phyloP scores from a whole-genome alignment of 2,888 invertebrate genomes.

The Dimorphilus gyrociliatus region DNA sequence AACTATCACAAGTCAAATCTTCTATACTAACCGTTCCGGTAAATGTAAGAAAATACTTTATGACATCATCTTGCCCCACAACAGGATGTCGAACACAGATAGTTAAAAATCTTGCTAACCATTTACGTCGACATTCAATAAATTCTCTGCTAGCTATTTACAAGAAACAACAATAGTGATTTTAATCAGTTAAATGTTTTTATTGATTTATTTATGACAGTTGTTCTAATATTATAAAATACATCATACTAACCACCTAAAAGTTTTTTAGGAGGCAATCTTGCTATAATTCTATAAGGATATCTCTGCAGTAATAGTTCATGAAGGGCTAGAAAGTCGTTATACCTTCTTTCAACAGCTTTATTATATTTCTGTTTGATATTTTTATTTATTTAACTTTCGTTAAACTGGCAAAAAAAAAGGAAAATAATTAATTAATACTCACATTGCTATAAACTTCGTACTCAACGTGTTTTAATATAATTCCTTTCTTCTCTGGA shows the following conservation, averaged over 20 bases:
- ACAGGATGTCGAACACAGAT: constrained; percentile 36
- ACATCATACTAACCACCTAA: constrained; percentile 24
- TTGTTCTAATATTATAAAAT: too few relatives aligned
- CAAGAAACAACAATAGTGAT: constrained; percentile 3
- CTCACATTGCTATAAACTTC: constrained; percentile 37
- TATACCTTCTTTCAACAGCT: constrained; percentile 35
- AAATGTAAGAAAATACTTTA: constrained; percentile 37
- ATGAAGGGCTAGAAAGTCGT: constrained; percentile 37
- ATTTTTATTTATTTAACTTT: not conserved
- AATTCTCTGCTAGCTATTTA: constrained; percentile 34
- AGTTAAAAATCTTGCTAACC: constrained; percentile 31
- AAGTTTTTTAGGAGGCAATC: constrained; percentile 38
- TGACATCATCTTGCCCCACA: constrained; percentile 31
- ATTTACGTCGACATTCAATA: constrained; percentile 34
- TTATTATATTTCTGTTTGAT: constrained; percentile 26
- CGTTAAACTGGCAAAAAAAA: not conserved
- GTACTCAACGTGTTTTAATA: constrained; percentile 40
- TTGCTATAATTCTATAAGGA: constrained; percentile 36
- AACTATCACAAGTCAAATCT: not conserved
- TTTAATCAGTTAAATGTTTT: not conserved
- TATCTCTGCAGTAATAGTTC: constrained; percentile 33
- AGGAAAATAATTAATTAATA: constrained; percentile 1
- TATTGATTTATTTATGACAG: not conserved
- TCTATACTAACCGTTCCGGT: constrained; percentile 31
- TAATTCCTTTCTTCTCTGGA: constrained; percentile 38